Conservation (phyloP, 2,888 invertebrate genomes). For the Tinea semifulvella region DNA sequence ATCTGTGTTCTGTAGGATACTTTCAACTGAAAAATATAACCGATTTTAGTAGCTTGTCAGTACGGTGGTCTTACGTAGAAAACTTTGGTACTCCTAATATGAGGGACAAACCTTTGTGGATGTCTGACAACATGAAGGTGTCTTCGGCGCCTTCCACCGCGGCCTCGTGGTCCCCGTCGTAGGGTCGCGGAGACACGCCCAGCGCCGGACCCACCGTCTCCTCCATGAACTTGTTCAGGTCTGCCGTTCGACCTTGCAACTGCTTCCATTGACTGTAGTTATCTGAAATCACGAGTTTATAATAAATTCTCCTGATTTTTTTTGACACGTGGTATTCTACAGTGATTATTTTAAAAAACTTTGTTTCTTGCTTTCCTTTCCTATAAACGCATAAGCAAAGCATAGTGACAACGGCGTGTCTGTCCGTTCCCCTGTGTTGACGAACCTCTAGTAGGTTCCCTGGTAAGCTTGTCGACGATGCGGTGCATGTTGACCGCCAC, state of each 20-base stretch:
- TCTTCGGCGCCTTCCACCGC: slow-evolving; percentile 64
- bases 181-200: slow-evolving; percentile 64
- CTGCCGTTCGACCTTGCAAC: neutral
- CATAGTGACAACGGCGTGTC: too few relatives aligned
- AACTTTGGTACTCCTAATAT: too few relatives aligned
- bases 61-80: too few relatives aligned
- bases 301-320: slow-evolving; percentile 16
- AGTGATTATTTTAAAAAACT: too few relatives aligned
- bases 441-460: slow-evolving; percentile 18
- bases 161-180: slow-evolving; percentile 65
- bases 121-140: slow-evolving; percentile 79
- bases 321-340: too few relatives aligned
- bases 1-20: slow-evolving; percentile 69
- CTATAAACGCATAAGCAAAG: too few relatives aligned
- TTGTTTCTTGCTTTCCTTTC: too few relatives aligned
- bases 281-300: too few relatives aligned
- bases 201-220: slow-evolving; percentile 71
- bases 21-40: slow-evolving; percentile 64
- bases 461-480: slow-evolving; percentile 41
- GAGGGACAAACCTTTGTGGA: slow-evolving; percentile 68
- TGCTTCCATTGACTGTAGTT: slow-evolving; percentile 33
- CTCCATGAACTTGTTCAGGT: slow-evolving; percentile 71
- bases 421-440: too few relatives aligned
- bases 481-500: slow-evolving; percentile 76
- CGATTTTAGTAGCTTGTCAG: too few relatives aligned